A percentile compares a stretch with the other conserved stretches of the same genome.
These are phyloP conservation scores for Chloroclystis v-ata DNA, from an alignment of 2,888 invertebrate species.

Conservation along the genomic window DNA sequence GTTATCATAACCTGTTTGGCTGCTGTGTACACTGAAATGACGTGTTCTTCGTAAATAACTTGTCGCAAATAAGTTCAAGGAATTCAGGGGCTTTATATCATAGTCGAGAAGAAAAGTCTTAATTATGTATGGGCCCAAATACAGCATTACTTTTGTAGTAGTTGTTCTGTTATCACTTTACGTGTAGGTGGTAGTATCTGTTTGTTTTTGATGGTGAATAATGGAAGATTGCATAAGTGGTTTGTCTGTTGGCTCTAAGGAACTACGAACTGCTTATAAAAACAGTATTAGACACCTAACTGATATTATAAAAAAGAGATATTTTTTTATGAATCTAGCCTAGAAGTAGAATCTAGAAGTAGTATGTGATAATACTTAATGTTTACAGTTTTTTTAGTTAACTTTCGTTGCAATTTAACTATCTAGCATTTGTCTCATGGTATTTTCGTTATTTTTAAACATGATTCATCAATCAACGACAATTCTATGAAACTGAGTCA, in stretches of 20 bases:
- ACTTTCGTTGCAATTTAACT: too few relatives aligned
- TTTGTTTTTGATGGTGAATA: constrained; percentile 14
- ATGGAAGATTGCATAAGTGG: neutral
- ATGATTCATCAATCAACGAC: constrained; percentile 22
- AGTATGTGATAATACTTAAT: too few relatives aligned
- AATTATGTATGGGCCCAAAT: neutral
- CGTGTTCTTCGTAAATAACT: constrained; percentile 61
- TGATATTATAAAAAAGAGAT: too few relatives aligned
- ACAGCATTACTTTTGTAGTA: constrained; percentile 1
- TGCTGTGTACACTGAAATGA: constrained; percentile 49
- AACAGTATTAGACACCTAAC: too few relatives aligned
- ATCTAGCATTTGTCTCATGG: too few relatives aligned
- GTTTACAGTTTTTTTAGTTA: too few relatives aligned
- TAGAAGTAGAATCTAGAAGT: too few relatives aligned
- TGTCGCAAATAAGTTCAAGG: constrained; percentile 30
- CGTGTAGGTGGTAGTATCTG: neutral
- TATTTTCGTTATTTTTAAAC: constrained; percentile 8
- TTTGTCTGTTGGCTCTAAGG: too few relatives aligned
- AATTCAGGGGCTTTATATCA: constrained; percentile 4
- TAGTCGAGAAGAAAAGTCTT: constrained; percentile 1
- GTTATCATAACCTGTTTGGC: constrained; percentile 72
- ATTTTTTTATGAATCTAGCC: too few relatives aligned
- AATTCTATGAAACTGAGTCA: constrained; percentile 37
- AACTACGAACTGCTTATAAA: too few relatives aligned
- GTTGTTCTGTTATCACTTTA: constrained; percentile 6